A percentile compares a stretch with the other conserved stretches of the same genome.
These are phyloP conservation scores for Apteryx mantelli DNA, from an alignment of 2,113 vertebrate species.

Conservation along the genomic window DNA sequence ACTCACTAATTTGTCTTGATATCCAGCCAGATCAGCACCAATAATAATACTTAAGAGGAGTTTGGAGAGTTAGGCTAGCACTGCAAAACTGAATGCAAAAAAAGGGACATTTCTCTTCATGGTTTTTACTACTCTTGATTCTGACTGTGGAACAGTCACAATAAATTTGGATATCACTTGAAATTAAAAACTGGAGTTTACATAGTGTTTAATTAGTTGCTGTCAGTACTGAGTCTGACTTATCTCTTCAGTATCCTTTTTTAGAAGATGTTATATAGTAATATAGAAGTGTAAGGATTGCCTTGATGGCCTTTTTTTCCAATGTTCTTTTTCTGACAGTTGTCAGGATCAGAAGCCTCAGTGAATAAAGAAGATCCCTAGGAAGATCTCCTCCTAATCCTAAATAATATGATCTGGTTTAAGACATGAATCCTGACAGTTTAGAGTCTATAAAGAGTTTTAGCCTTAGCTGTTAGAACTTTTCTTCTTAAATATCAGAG, in stretches of 20 bases:
- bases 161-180: not conserved
- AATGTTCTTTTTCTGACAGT: not conserved
- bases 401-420: not conserved
- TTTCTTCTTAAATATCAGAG: not conserved
- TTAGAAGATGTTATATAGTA: not conserved
- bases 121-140: not conserved
- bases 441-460: not conserved
- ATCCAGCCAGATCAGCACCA: not conserved
- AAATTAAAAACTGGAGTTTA: not conserved
- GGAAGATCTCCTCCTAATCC: not conserved
- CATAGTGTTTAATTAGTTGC: not conserved
- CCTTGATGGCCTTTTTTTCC: not conserved
- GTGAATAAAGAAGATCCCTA: not conserved
- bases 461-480: not conserved
- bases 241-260: not conserved
- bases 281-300: not conserved
- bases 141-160: not conserved
- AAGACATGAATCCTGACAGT: not conserved
- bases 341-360: not conserved
- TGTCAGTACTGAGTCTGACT: not conserved
- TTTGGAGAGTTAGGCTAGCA: not conserved
- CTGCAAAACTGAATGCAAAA: not conserved
- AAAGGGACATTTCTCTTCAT: not conserved
- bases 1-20: not conserved
- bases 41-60: slow-evolving; percentile 4